Percentiles rank a stretch among this genome's conserved stretches.
Conservation (phyloP, 2,113 vertebrate genomes). For the Anser cygnoides region DNA sequence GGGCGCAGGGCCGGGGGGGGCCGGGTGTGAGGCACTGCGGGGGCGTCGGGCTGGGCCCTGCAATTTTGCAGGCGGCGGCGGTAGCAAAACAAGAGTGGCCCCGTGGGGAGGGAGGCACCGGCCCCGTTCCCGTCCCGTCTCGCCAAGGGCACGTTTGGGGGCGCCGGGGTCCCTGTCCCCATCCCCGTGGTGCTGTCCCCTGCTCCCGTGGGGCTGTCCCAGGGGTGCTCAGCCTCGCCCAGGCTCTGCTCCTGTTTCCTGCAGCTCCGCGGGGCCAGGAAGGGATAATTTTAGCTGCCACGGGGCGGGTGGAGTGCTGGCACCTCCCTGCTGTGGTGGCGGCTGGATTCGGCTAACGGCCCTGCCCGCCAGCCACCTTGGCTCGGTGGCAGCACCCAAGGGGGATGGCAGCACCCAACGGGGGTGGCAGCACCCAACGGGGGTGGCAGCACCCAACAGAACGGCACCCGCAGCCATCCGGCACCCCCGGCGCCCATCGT, state of each 20-base stretch:
- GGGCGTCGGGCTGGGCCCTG: no score
- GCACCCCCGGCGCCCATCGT: no score
- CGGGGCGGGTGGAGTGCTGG: neutral
- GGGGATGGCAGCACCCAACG: neutral
- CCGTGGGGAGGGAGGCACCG: neutral
- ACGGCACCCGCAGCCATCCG: fast-evolving
- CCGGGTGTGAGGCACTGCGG: no score
- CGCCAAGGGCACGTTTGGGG: no score
- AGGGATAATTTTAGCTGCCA: neutral
- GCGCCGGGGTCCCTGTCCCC: no score
- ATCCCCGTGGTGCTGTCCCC: neutral
- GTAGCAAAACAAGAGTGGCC: neutral
- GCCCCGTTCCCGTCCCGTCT: neutral
- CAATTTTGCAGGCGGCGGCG: fast-evolving
- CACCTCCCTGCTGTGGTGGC: neutral
- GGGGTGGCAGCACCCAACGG: neutral
- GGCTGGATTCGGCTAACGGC: neutral
- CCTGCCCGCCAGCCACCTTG: neutral
- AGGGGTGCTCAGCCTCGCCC: neutral
- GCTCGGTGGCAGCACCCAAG: neutral
- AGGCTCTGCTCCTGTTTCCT: neutral
- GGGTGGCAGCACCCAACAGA: neutral
- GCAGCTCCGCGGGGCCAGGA: neutral
- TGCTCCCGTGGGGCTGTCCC: neutral
- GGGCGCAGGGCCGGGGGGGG: no score